Evolutionary conservation across 2,888 invertebrate species (phyloP).

Genomic region (Cactoblastis cactorum): DNA sequence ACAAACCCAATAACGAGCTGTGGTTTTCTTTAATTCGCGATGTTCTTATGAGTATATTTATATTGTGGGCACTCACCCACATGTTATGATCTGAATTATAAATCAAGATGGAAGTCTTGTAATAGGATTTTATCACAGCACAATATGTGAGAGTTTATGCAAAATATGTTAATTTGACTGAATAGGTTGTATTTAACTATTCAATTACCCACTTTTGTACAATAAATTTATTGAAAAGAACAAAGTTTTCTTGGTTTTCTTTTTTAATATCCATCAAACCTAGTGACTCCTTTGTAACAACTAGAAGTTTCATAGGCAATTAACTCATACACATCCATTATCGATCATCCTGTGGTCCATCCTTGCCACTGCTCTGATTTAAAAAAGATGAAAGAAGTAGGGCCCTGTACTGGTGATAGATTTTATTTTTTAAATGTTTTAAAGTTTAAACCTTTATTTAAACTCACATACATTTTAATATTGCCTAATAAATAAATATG

Average conservation of each 20-base stretch:
- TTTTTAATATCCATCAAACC: not conserved
- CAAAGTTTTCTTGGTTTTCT: slow-evolving; percentile 23
- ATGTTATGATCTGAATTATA: slow-evolving; percentile 49
- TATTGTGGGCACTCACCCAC: too few relatives aligned
- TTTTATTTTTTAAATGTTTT: too few relatives aligned
- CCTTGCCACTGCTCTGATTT: too few relatives aligned
- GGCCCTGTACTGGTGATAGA: too few relatives aligned
- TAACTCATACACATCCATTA: too few relatives aligned
- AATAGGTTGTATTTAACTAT: slow-evolving; percentile 63
- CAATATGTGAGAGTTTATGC: slow-evolving; percentile 59
- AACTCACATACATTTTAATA: too few relatives aligned
- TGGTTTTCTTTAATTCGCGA: slow-evolving; percentile 39
- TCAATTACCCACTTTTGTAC: slow-evolving; percentile 61
- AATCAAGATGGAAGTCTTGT: slow-evolving; percentile 26
- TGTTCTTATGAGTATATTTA: slow-evolving; percentile 26
- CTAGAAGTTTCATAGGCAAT: too few relatives aligned
- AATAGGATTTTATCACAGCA: slow-evolving; percentile 39
- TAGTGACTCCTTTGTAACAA: too few relatives aligned
- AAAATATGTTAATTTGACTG: slow-evolving; percentile 63
- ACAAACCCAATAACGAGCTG: slow-evolving; percentile 38
- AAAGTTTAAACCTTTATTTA: too few relatives aligned
- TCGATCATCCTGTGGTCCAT: too few relatives aligned
- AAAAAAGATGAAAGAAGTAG: too few relatives aligned
- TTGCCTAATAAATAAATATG: too few relatives aligned
- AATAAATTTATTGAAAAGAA: slow-evolving; percentile 63